phyloP scores from a whole-genome alignment of 2,797 vertebrate species.

The Parambassis ranga region DNA sequence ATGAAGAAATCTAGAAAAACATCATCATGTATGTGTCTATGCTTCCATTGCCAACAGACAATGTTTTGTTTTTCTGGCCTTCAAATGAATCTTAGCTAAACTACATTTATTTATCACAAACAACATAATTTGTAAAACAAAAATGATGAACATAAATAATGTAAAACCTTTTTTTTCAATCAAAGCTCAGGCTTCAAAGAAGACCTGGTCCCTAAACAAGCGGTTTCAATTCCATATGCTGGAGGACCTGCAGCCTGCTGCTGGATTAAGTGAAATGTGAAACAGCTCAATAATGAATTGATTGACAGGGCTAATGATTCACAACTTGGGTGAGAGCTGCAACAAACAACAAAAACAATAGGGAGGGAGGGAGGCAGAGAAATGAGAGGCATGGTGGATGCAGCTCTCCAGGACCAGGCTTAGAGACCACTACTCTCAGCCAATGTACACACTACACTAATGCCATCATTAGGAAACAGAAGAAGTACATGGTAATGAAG shows the following conservation, averaged over 20 bases:
- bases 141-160: conserved; percentile 34
- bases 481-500: conserved; percentile 70
- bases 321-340: conserved; percentile 57
- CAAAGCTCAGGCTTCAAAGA: conserved; percentile 27
- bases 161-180: neutral
- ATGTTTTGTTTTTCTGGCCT: neutral
- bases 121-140: neutral
- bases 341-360: conserved; percentile 63
- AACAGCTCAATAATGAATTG: conserved; percentile 73
- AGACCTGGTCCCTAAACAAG: conserved; percentile 35
- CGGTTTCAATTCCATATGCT: conserved; percentile 39
- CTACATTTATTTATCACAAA: conserved; percentile 2
- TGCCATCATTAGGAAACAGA: conserved; percentile 71
- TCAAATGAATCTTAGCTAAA: neutral
- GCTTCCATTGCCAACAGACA: neutral
- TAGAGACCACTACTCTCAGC: conserved; percentile 62
- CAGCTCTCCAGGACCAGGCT: conserved; percentile 60
- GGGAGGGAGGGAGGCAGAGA: conserved; percentile 23
- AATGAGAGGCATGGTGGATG: conserved; percentile 22
- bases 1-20: neutral
- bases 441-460: conserved; percentile 70
- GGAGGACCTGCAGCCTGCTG: conserved; percentile 47
- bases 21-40: neutral
- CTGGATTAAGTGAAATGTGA: conserved; percentile 64
- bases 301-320: conserved; percentile 74